These are phyloP conservation scores for Hydrolagus affinis DNA, from an alignment of 2,113 vertebrate genomes.

Conservation along the genomic window DNA sequence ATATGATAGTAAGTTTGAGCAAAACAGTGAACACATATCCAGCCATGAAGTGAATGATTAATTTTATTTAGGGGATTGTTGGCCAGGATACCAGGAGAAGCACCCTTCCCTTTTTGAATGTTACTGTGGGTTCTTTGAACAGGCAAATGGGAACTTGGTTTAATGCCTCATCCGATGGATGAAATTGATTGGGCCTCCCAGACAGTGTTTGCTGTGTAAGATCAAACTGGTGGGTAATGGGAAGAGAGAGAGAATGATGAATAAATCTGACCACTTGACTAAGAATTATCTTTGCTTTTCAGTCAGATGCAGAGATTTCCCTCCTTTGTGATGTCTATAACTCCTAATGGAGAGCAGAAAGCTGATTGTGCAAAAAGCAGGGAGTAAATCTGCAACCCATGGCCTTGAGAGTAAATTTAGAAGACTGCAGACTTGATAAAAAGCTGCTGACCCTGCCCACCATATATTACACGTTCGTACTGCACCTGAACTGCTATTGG, in stretches of 20 bases:
- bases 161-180: too few relatives aligned
- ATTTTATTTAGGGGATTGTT: too few relatives aligned
- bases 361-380: neutral
- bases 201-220: neutral
- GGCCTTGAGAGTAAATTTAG: neutral
- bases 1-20: too few relatives aligned
- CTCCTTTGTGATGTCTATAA: neutral
- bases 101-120: too few relatives aligned
- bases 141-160: too few relatives aligned
- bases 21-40: too few relatives aligned
- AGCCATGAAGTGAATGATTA: too few relatives aligned
- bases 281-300: slow-evolving; percentile 6
- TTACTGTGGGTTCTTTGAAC: too few relatives aligned
- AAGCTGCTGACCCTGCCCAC: neutral
- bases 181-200: too few relatives aligned
- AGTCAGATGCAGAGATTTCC: neutral
- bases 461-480: too few relatives aligned
- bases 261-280: neutral
- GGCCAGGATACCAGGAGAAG: too few relatives aligned
- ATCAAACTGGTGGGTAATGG: neutral
- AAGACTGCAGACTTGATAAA: neutral
- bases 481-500: slow-evolving; percentile 38
- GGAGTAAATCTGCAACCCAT: neutral
- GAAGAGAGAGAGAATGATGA: neutral
- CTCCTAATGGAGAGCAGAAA: neutral